These are phyloP conservation scores for Mus spicilegus DNA, from an alignment of 2,113 vertebrate genomes.

Conservation along the genomic window DNA sequence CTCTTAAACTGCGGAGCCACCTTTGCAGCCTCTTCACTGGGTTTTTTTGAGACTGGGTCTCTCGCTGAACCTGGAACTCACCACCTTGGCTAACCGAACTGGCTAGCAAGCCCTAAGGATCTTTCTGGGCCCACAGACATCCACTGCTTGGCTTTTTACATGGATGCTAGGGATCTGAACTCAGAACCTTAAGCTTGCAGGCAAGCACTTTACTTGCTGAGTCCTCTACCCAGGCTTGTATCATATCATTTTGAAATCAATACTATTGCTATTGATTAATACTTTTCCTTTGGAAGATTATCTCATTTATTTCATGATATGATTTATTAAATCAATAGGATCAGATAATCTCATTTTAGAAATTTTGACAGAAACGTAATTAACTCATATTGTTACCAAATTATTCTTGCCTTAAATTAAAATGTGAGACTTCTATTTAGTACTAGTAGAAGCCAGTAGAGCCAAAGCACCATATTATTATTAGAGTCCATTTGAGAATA, in stretches of 20 bases:
- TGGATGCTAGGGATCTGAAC: not conserved
- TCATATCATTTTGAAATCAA: not conserved
- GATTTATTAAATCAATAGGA: not conserved
- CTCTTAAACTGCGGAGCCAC: not conserved
- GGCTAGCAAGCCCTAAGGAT: not conserved
- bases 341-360: constrained; percentile 42
- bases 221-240: not conserved
- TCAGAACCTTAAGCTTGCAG: not conserved
- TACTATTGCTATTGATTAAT: not conserved
- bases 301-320: not conserved
- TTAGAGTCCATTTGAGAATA: not conserved
- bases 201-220: not conserved
- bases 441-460: not conserved
- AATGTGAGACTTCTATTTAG: not conserved
- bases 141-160: not conserved
- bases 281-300: not conserved
- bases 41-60: not conserved
- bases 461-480: not conserved
- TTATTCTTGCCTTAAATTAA: constrained; percentile 41
- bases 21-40: no score
- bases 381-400: not conserved
- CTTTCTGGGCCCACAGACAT: not conserved
- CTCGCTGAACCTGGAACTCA: not conserved
- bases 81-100: no score
- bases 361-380: constrained; percentile 28